phyloP scores from a whole-genome alignment of 2,113 vertebrate species.

The Phyllostomus discolor region DNA sequence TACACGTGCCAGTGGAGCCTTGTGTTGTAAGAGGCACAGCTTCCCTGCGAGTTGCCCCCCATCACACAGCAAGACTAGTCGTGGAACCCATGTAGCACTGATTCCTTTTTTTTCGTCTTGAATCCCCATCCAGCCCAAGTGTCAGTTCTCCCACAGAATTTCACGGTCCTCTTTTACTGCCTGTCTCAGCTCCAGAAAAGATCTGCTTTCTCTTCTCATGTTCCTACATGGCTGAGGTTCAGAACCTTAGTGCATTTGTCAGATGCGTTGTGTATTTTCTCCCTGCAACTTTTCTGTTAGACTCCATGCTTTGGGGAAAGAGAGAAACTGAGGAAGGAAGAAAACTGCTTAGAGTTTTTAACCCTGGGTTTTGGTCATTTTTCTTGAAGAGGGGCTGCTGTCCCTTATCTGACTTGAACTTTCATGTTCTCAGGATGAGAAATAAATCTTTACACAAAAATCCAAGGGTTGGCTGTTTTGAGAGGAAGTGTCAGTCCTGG shows the following conservation, averaged over 20 bases:
- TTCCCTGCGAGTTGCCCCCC: too few species aligned
- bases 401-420: conserved; percentile 17
- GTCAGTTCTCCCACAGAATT: background rate
- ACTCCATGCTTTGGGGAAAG: background rate
- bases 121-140: background rate
- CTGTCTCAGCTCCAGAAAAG: background rate
- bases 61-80: background rate
- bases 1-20: background rate
- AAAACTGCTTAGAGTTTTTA: background rate
- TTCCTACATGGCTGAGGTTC: background rate
- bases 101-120: background rate
- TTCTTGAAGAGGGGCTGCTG: background rate
- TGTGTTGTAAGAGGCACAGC: background rate
- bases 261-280: background rate
- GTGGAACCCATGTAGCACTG: background rate
- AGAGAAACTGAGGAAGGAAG: background rate
- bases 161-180: background rate
- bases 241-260: background rate
- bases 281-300: background rate
- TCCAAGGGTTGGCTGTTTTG: conserved; percentile 1
- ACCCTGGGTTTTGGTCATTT: background rate
- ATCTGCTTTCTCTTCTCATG: conserved; percentile 37
- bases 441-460: conserved; percentile 46
- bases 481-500: background rate
- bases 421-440: conserved; percentile 32